Base-by-base conservation (phyloP, 2,797 vertebrate species). In the Sparidentex hasta region DNA sequence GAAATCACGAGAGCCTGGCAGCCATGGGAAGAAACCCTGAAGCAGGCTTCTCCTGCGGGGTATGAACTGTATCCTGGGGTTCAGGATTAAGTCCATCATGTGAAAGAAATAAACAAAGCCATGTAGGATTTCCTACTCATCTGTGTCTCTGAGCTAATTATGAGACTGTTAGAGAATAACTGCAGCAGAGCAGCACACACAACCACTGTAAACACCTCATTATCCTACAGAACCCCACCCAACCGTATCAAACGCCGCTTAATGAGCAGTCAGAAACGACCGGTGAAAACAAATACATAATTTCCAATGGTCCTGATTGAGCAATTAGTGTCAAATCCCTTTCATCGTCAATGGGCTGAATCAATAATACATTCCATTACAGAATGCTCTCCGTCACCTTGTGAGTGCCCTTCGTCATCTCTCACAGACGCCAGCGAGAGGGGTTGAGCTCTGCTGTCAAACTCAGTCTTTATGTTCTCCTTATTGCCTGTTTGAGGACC, bases 151-250 rank as follows among this genome's bases (percentile, higher is more conserved):
- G 23, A 3, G 79, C 55, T 88, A 76, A 87, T 90, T 87, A 87
- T 43, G 59, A 78, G 76, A 55, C 72, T 44, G 54, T 78, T 74
- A n/a, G 33, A 74, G 78, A 76, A 83, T 57, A 38, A 77, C 79
- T 81, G 76, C 74, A 80, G 80, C 56, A 18, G 72, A 81, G 85
- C 83, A 81, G 61, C 56, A 71, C 71, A 68, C 71, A 68, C 76
- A 65, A 43, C 54, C 44, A 55, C 65, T 61, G 74, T 76, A 84
- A 91, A 92, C 77, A 88, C 51, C 80, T 88, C 86, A 87, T 91
- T 91, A 91, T 90, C 77, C 75, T 84, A 63, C 77, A 84, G 65
- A 81, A 63, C 80, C 78, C 68, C 86, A 87, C 74, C 87, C 83
- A 59, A 74, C 71, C 80, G 14, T 83, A 90, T 87, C 87, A 75